A percentile compares a stretch with the other conserved stretches of the same genome.
Evolutionary conservation across 2,113 vertebrate species (phyloP).

Genomic region (Strix uralensis): DNA sequence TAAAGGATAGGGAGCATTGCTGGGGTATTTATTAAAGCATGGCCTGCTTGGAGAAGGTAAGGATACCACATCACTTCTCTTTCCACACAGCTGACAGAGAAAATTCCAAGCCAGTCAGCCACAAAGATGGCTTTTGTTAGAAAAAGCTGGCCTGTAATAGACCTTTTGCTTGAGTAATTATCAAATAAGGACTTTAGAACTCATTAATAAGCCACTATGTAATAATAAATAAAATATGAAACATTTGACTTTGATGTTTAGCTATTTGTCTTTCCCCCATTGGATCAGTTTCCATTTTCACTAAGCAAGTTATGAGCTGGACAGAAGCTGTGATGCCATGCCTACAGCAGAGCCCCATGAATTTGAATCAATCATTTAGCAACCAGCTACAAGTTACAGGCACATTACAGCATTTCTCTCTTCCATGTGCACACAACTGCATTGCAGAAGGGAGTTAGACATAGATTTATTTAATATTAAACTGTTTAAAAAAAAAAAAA

Average conservation of each 20-base stretch:
- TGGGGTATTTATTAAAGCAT: background rate
- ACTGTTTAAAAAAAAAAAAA: background rate
- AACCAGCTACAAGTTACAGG: background rate
- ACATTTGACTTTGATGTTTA: background rate
- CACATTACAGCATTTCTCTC: background rate
- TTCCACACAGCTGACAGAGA: background rate
- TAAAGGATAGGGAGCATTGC: background rate
- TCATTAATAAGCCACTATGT: background rate
- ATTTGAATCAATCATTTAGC: background rate
- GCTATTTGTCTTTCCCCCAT: background rate
- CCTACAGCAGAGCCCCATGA: background rate
- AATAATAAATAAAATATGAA: conserved; percentile 20
- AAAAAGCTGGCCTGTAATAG: background rate
- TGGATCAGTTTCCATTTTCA: background rate
- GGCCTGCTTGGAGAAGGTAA: background rate
- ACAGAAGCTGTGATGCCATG: background rate
- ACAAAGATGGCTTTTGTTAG: background rate
- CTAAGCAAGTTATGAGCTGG: background rate
- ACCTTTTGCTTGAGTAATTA: background rate
- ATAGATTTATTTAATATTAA: background rate
- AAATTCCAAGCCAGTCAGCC: background rate
- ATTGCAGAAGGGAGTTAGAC: background rate
- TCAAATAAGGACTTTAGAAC: background rate
- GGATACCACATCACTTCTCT: background rate
- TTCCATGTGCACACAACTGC: background rate